Evolutionary conservation across 2,113 vertebrate species (phyloP).

Genomic region (Amia ocellicauda): DNA sequence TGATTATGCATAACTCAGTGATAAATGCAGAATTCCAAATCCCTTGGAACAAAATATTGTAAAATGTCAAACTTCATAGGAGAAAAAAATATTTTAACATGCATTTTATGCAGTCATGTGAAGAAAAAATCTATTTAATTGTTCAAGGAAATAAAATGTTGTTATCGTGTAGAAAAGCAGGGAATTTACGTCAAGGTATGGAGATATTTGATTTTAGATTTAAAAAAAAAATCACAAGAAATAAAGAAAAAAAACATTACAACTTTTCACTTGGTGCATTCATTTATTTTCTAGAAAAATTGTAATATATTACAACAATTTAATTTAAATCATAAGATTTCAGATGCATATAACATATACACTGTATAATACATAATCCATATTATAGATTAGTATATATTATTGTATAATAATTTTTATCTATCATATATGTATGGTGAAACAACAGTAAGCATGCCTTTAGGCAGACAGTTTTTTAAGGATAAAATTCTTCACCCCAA

Average conservation of each 20-base stretch:
- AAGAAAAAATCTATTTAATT: too few species aligned
- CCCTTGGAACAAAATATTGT: neutral
- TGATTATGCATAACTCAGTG: conserved; percentile 50
- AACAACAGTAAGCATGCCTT: neutral
- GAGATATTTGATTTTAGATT: neutral
- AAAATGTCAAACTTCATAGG: too few species aligned
- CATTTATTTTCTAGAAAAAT: too few species aligned
- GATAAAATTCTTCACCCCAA: conserved; percentile 49
- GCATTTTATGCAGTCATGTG: neutral
- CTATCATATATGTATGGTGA: conserved; percentile 11
- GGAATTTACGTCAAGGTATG: neutral
- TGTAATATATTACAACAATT: too few species aligned
- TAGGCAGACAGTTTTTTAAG: conserved; percentile 13
- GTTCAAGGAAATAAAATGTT: neutral
- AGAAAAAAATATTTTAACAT: neutral
- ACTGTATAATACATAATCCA: neutral
- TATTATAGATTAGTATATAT: too few species aligned
- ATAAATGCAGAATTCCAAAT: conserved; percentile 46
- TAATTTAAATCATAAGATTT: too few species aligned
- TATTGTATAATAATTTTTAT: conserved; percentile 11
- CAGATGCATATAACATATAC: too few species aligned
- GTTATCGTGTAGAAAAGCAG: too few species aligned
- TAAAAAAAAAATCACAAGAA: too few species aligned
- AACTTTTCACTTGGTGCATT: too few species aligned
- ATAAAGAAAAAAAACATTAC: too few species aligned